Percentiles rank a stretch among this genome's conserved stretches.
phyloP scores from a whole-genome alignment of 2,797 vertebrate genomes.

The Lutjanus argentimaculatus region DNA sequence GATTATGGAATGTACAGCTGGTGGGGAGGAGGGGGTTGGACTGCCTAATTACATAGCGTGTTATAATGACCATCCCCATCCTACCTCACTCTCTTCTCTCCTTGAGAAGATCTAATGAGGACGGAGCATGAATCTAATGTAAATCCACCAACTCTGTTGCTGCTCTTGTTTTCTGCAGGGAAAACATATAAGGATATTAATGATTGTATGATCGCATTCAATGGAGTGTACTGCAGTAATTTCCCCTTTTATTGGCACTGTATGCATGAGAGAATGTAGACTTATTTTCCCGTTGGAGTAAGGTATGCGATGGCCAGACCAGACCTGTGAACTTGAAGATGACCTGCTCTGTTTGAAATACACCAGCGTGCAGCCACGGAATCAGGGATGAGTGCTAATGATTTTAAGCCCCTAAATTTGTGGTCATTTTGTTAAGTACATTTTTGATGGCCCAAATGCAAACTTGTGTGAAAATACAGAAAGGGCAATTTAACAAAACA shows the following conservation, averaged over 20 bases:
- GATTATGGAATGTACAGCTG: conserved; percentile 72
- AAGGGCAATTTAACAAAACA: too few relatives aligned
- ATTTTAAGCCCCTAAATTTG: too few relatives aligned
- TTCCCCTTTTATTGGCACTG: neutral
- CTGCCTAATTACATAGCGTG: conserved; percentile 67
- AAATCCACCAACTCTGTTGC: conserved; percentile 36
- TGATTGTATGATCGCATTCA: conserved; percentile 17
- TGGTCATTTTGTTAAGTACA: too few relatives aligned
- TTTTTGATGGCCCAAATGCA: too few relatives aligned
- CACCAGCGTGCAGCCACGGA: neutral
- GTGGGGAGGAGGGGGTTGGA: conserved; percentile 50
- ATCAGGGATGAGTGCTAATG: neutral
- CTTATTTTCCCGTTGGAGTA: conserved; percentile 15
- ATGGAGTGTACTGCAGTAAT: neutral
- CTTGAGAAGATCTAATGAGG: conserved; percentile 61
- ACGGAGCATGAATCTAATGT: conserved; percentile 36
- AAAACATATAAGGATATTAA: conserved; percentile 31
- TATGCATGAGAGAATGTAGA: neutral
- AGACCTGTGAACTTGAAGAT: conserved; percentile 17
- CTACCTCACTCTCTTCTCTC: conserved; percentile 31
- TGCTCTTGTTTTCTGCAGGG: conserved; percentile 40
- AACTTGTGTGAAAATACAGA: too few relatives aligned
- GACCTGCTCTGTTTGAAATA: neutral
- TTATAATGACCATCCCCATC: conserved; percentile 69
- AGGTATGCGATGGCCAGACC: conserved; percentile 23